Evolutionary conservation across 1,140 invertebrate species (phyloP).

Genomic region (Tetragnatha versicolor): DNA sequence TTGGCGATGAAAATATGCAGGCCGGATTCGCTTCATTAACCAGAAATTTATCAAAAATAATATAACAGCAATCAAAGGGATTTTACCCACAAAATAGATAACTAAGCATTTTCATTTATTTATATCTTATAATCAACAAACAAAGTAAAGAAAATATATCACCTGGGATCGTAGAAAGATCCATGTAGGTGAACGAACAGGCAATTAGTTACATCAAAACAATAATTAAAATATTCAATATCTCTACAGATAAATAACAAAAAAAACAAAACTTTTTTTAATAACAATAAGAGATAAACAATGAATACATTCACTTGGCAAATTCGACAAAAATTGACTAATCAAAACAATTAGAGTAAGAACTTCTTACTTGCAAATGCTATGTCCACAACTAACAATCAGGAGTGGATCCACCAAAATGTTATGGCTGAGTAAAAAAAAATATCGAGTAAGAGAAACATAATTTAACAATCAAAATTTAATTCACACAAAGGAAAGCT

Average conservation of each 20-base stretch:
- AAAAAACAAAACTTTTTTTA: not conserved
- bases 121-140: too few species aligned
- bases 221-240: not conserved
- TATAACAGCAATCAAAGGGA: too few species aligned
- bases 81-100: too few species aligned
- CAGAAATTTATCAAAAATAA: too few species aligned
- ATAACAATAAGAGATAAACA: not conserved
- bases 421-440: not conserved
- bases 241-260: too few species aligned
- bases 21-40: too few species aligned
- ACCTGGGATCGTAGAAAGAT: too few species aligned
- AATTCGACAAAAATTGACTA: not conserved
- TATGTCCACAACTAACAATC: slow-evolving; percentile 34
- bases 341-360: not conserved
- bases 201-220: not conserved
- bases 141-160: too few species aligned
- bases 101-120: too few species aligned
- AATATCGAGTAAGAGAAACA: not conserved
- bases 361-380: slow-evolving; percentile 34
- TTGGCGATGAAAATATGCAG: too few species aligned
- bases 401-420: slow-evolving; percentile 18
- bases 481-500: not conserved
- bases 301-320: not conserved
- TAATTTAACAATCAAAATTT: not conserved
- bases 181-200: not conserved